phyloP scores from a whole-genome alignment of 37 sponge, comb jelly and placozoan species.

The Geodia barretti region DNA sequence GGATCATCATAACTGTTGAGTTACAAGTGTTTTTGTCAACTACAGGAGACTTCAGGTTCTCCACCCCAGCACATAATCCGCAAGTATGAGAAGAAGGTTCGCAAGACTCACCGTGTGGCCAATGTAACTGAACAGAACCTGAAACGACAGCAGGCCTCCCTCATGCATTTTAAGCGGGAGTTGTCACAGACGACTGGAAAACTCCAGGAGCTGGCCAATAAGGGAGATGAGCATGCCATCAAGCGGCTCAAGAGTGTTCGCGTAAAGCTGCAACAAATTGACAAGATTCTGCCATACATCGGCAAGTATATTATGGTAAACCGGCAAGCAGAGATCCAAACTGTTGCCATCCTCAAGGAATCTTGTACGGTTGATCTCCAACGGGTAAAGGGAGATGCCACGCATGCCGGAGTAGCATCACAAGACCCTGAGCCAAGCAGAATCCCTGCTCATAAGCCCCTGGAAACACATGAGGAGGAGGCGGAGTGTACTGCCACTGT shows the following conservation, averaged over 20 bases:
- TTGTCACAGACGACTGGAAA: constrained; percentile 25
- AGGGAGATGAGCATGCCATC: constrained; percentile 33
- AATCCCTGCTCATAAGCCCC: too few species aligned
- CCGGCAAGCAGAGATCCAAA: constrained; percentile 74
- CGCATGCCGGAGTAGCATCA: too few species aligned
- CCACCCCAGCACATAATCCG: constrained; percentile 25
- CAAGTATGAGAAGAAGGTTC: constrained; percentile 64
- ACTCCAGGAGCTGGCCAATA: constrained; percentile 31
- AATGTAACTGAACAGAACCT: constrained; percentile 62
- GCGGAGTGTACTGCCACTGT: too few species aligned
- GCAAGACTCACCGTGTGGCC: constrained; percentile 71
- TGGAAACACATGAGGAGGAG: too few species aligned
- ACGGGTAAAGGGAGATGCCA: not conserved
- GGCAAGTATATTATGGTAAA: constrained; percentile 69
- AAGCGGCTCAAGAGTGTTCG: constrained; percentile 20
- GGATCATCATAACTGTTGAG: too few species aligned
- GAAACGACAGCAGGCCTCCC: constrained; percentile 46
- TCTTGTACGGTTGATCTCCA: constrained; percentile 46
- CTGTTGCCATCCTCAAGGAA: constrained; percentile 67
- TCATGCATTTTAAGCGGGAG: constrained; percentile 45
- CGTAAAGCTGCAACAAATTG: constrained; percentile 54
- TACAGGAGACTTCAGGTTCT: too few species aligned
- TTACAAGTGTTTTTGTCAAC: too few species aligned
- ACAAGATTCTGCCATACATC: constrained; percentile 73
- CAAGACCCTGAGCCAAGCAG: too few species aligned